Evolutionary conservation across 2,113 vertebrate species (phyloP).

Genomic region (Scomber scombrus): DNA sequence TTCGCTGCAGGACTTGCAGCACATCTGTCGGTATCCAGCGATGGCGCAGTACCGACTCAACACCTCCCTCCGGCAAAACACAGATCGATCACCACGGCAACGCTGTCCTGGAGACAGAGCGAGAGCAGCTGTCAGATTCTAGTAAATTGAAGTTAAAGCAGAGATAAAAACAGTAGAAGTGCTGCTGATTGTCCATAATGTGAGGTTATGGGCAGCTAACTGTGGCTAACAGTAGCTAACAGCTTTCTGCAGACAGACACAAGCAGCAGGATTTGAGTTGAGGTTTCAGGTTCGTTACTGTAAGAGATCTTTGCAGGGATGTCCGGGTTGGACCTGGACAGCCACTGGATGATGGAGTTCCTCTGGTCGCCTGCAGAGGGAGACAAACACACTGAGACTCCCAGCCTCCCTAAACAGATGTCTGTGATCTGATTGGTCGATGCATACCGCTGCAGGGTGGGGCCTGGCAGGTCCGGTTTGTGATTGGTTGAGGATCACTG

Average conservation of each 20-base stretch:
- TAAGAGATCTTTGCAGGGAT: constrained; percentile 90
- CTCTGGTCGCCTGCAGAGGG: constrained; percentile 85
- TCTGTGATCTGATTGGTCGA: not conserved
- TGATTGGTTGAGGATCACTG: constrained; percentile 85
- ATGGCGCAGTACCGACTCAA: constrained; percentile 92
- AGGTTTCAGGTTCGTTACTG: constrained; percentile 84
- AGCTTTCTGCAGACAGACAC: not conserved
- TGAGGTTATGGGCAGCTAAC: no score
- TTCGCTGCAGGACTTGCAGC: constrained; percentile 91
- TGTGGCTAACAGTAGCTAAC: no score
- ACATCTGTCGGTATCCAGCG: constrained; percentile 90
- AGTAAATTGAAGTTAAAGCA: not conserved
- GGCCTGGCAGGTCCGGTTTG: constrained; percentile 84
- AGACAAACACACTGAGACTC: constrained; percentile 22
- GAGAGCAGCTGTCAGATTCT: not conserved
- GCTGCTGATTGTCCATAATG: no score
- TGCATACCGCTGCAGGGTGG: constrained; percentile 80
- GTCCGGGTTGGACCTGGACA: constrained; percentile 90
- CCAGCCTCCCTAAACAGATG: not conserved
- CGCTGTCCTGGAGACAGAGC: constrained; percentile 87
- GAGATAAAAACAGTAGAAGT: no score
- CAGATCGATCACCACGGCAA: constrained; percentile 94
- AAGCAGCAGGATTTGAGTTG: no score
- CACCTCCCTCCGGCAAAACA: constrained; percentile 93
- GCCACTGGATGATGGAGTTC: constrained; percentile 93